Conservation (phyloP, 2,888 invertebrate genomes). For the Notocelia uddmanniana region DNA sequence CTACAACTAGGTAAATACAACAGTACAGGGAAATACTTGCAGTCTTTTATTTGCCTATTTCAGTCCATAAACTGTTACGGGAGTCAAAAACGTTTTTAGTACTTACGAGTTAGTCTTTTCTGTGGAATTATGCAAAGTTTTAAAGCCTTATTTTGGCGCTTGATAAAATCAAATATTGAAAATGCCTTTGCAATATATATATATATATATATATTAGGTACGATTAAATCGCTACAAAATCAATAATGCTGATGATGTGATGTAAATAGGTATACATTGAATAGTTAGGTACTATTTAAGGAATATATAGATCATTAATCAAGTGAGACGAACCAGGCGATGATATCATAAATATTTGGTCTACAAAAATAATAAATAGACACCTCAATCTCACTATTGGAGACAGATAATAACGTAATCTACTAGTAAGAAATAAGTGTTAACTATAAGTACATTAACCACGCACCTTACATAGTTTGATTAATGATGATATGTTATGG, state of each 20-base stretch:
- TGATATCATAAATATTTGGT: background rate
- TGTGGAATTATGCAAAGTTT: too few species aligned
- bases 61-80: background rate
- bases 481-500: background rate
- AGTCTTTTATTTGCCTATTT: too few species aligned
- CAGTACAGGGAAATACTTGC: too few species aligned
- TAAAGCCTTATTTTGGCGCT: too few species aligned
- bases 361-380: background rate
- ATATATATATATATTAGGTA: background rate
- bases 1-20: background rate
- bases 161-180: too few species aligned
- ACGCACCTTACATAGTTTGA: slow-evolving; percentile 2
- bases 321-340: background rate
- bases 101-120: too few species aligned
- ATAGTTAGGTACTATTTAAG: too few species aligned
- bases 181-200: too few species aligned
- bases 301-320: background rate
- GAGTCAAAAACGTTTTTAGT: too few species aligned
- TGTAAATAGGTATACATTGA: background rate
- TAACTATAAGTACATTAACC: background rate
- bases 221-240: background rate
- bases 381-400: background rate
- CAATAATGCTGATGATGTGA: background rate
- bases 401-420: background rate
- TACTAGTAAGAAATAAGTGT: background rate